Percentiles rank a stretch among this genome's conserved stretches.
Conservation (phyloP, 2,797 vertebrate species). For the Pteronotus mesoamericanus region DNA sequence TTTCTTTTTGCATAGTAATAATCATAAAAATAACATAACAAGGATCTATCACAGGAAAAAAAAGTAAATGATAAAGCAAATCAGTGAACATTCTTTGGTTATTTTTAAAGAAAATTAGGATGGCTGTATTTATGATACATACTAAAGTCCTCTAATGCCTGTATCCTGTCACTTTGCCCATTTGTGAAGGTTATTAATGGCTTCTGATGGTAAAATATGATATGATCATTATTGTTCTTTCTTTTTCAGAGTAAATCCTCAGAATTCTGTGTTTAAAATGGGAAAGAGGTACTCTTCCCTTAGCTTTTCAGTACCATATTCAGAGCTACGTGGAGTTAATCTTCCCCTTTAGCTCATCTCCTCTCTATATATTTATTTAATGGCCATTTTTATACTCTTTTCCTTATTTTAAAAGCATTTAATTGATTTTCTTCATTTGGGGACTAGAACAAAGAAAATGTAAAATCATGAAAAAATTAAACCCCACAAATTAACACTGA, state of each 20-base stretch:
- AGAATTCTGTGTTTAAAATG: neutral
- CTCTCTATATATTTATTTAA: neutral
- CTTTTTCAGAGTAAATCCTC: neutral
- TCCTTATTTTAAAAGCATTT: constrained; percentile 57
- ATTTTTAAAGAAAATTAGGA: neutral
- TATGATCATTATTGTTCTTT: neutral
- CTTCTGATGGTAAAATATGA: neutral
- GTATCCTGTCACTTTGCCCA: neutral
- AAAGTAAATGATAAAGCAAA: neutral
- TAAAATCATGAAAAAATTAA: constrained; percentile 65
- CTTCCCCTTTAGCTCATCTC: neutral
- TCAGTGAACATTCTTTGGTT: neutral
- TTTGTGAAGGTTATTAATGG: neutral
- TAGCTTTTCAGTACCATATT: neutral
- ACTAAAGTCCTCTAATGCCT: neutral
- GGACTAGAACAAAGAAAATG: constrained; percentile 45
- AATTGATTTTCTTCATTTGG: constrained; percentile 56
- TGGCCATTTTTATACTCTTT: neutral
- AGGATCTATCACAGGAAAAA: neutral
- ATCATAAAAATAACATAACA: neutral
- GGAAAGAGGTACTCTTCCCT: neutral
- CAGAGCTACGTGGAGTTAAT: neutral
- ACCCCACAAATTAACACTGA: constrained; percentile 64
- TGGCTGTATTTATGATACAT: neutral
- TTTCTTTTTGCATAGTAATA: neutral